Percentiles rank a stretch among this genome's conserved stretches.
Conservation (phyloP, 2,888 invertebrate genomes). For the Aquatica leii region DNA sequence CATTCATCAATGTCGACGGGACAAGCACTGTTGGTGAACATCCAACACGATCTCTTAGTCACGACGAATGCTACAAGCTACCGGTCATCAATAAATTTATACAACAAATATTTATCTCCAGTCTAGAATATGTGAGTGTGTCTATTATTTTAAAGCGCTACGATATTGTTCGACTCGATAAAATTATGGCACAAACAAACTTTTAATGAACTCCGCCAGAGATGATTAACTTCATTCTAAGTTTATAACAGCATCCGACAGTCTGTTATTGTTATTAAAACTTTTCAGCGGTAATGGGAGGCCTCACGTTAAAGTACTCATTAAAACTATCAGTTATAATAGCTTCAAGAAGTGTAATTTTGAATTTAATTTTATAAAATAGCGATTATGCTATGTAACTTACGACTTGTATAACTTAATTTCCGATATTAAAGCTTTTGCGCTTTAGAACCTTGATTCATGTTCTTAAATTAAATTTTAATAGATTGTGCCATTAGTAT, state of each 20-base stretch:
- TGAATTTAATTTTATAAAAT: slow-evolving; percentile 1
- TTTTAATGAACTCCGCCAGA: slow-evolving; percentile 32
- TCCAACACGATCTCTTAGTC: slow-evolving; percentile 29
- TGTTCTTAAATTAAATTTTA: too few species aligned
- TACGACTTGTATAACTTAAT: too few species aligned
- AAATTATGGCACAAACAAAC: slow-evolving; percentile 23
- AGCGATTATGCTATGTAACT: background rate
- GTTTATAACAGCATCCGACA: slow-evolving; percentile 37
- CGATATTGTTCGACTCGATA: slow-evolving; percentile 22
- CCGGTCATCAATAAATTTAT: slow-evolving; percentile 32
- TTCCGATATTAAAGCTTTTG: too few species aligned
- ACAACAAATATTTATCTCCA: slow-evolving; percentile 16
- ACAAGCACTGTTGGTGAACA: slow-evolving; percentile 30
- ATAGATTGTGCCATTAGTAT: too few species aligned
- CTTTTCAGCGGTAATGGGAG: slow-evolving; percentile 30
- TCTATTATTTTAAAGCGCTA: background rate
- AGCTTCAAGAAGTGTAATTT: slow-evolving; percentile 11
- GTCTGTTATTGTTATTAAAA: slow-evolving; percentile 45
- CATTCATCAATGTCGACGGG: slow-evolving; percentile 32
- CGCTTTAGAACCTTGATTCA: too few species aligned
- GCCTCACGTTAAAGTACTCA: slow-evolving; percentile 22
- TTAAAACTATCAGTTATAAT: slow-evolving; percentile 29
- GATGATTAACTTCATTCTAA: slow-evolving; percentile 33
- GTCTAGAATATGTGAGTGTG: too few species aligned
- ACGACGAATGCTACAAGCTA: slow-evolving; percentile 31